phyloP scores from a whole-genome alignment of 2,113 vertebrate genomes.

The Oryzias woworae region DNA sequence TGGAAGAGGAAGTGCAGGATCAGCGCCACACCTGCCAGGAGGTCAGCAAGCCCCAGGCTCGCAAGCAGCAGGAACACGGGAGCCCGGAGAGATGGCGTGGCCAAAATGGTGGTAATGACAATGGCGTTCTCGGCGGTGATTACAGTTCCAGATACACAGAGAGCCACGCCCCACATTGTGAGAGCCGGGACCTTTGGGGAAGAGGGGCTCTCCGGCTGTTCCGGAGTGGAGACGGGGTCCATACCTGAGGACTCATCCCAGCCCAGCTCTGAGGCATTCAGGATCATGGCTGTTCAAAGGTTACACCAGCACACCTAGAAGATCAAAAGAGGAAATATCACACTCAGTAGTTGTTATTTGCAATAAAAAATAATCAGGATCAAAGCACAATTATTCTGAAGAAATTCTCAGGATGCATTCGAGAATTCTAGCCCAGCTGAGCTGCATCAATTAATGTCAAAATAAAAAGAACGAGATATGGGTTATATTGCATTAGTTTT shows the following conservation, averaged over 20 bases:
- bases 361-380: conserved; percentile 4
- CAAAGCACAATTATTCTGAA: neutral
- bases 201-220: conserved; percentile 57
- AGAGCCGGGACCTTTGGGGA: conserved; percentile 67
- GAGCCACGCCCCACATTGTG: conserved; percentile 86
- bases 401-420: neutral
- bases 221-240: conserved; percentile 62
- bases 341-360: conserved; percentile 7
- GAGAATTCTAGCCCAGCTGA: neutral
- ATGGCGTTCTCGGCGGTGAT: conserved; percentile 90
- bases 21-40: conserved; percentile 87
- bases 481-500: no score
- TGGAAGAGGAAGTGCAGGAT: conserved; percentile 87
- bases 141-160: conserved; percentile 89
- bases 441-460: no score
- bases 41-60: conserved; percentile 88
- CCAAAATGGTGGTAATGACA: conserved; percentile 87
- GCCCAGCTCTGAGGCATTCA: conserved; percentile 67
- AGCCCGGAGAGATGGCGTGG: conserved; percentile 83
- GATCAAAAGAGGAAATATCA: neutral
- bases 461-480: no score
- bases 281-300: conserved; percentile 60
- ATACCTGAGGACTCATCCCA: conserved; percentile 74
- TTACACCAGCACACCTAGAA: conserved; percentile 33
- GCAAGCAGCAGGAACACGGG: conserved; percentile 91